Base-by-base conservation (phyloP, 2,888 invertebrate species). In the Entomobrya multifasciata region DNA sequence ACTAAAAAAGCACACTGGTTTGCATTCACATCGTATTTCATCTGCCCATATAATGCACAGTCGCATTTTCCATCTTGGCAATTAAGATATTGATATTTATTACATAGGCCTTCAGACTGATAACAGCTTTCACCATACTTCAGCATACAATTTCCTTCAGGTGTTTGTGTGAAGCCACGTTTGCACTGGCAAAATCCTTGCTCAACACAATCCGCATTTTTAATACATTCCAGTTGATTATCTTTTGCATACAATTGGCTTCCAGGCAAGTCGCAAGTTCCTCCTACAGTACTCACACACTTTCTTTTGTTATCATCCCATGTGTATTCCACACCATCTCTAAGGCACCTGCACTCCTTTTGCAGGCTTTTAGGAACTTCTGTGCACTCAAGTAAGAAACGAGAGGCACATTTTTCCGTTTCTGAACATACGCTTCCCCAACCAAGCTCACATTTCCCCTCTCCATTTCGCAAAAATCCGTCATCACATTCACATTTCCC, bases 191-290 rank as follows among this genome's bases (percentile, higher is more conserved):
- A 86, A 6, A 57, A 1, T n/a, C 72, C 72, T 25, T 13, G 30
- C 22, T 10, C 25, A 2, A 67, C 22, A 44, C 86, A 86, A 5
- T 74, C 49, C 0, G 72, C 49, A 72, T 79, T 44, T 27, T 62
- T n/a, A 15, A 86, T 65, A 41, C 86, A 86, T 52, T 86, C 86
- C 13, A 80, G 22, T 22, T 74, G 20, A 55, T 86, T 80, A 41
- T 74, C 72, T 30, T 65, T 30, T 20, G 47, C 57, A 22, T 30
- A 52, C 0, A 6, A 4, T 17, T 0, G 1, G 6, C 1, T 55
- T 15, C 22, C 47, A 10, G 44, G 41, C 1, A 27, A 0, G 10
- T 79, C 85, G 60, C 85, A 85, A 8, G 10, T 6, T 8, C 25
- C 52, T 15, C 80, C 80, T 17, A 74, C 80, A 15, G 52, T 20